Evolutionary conservation across 2,888 invertebrate genomes (phyloP).

Genomic region (Blastobasis adustella): DNA sequence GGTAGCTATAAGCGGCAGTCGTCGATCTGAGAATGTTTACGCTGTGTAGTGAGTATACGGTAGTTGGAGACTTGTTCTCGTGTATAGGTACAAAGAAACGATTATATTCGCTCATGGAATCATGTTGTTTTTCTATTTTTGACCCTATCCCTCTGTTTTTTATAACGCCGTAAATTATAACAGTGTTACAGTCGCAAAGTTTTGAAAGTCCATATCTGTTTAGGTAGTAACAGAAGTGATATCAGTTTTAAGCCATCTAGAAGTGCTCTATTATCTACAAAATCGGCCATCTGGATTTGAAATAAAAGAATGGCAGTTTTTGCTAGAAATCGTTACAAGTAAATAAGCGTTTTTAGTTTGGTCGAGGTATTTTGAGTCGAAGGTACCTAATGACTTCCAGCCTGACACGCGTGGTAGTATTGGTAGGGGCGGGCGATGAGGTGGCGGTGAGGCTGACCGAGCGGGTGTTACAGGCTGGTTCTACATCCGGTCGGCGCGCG

Average conservation of each 20-base stretch:
- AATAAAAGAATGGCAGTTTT: slow-evolving; percentile 22
- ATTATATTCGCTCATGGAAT: slow-evolving; percentile 65
- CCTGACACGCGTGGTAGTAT: neutral
- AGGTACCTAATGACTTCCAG: no score
- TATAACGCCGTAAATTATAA: no score
- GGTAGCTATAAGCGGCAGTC: slow-evolving; percentile 59
- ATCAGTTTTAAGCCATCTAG: slow-evolving; percentile 41
- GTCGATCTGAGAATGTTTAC: slow-evolving; percentile 55
- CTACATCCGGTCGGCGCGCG: slow-evolving; percentile 67
- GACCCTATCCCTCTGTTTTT: no score
- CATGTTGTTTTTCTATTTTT: neutral
- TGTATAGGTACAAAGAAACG: slow-evolving; percentile 71
- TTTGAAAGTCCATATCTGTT: neutral
- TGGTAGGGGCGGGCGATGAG: neutral
- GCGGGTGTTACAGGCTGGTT: slow-evolving; percentile 60
- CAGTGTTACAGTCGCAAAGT: no score
- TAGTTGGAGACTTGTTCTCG: slow-evolving; percentile 52
- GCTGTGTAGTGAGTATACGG: slow-evolving; percentile 58
- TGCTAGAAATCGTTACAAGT: slow-evolving; percentile 5
- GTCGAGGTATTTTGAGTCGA: no score
- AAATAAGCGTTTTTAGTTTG: neutral
- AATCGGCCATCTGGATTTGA: slow-evolving; percentile 45
- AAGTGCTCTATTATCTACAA: slow-evolving; percentile 28
- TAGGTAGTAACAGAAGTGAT: neutral
- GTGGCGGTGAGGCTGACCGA: slow-evolving; percentile 20